Conservation (phyloP, 2,888 invertebrate species). For the Drosophila nigritarsus region DNA sequence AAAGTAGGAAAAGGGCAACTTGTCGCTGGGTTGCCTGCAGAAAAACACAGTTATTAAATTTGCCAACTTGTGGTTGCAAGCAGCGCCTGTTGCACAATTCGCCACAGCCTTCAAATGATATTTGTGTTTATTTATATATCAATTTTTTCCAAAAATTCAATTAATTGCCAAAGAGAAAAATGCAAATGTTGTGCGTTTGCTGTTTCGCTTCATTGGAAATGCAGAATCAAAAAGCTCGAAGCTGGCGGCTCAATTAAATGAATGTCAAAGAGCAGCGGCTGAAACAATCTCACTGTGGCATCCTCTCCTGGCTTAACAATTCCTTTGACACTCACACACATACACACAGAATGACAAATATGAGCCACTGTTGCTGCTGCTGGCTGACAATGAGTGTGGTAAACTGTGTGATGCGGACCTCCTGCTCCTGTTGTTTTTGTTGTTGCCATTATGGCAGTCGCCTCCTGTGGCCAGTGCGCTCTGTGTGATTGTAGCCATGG, state of each 20-base stretch:
- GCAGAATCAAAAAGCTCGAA: conserved; percentile 63
- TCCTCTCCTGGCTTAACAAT: conserved; percentile 63
- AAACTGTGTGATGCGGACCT: conserved; percentile 11
- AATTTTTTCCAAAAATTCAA: conserved; percentile 42
- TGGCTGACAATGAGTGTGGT: conserved; percentile 45
- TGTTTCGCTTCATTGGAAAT: conserved; percentile 70
- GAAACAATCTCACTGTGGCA: conserved; percentile 45
- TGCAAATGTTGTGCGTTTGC: conserved; percentile 38
- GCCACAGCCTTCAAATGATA: conserved; percentile 5
- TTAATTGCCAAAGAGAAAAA: conserved; percentile 49
- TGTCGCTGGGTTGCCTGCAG: conserved; percentile 12
- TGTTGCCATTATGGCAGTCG: conserved; percentile 63
- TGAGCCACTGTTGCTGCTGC: conserved; percentile 29
- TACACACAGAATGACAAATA: conserved; percentile 36
- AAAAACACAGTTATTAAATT: conserved; percentile 4
- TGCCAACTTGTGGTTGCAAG: conserved; percentile 40
- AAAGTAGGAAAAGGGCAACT: conserved; percentile 17
- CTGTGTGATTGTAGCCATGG: conserved; percentile 73
- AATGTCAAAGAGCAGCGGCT: conserved; percentile 70
- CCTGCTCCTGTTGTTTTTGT: conserved; percentile 11
- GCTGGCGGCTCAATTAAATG: conserved; percentile 73
- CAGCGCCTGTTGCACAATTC: conserved; percentile 50
- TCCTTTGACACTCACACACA: conserved; percentile 67
- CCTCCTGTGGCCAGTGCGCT: conserved; percentile 65
- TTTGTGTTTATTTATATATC: background rate